Evolutionary conservation across 2,113 vertebrate genomes (phyloP), one percentile per base, ranked within the genome.

Genomic region (Crotophaga sulcirostris): DNA sequence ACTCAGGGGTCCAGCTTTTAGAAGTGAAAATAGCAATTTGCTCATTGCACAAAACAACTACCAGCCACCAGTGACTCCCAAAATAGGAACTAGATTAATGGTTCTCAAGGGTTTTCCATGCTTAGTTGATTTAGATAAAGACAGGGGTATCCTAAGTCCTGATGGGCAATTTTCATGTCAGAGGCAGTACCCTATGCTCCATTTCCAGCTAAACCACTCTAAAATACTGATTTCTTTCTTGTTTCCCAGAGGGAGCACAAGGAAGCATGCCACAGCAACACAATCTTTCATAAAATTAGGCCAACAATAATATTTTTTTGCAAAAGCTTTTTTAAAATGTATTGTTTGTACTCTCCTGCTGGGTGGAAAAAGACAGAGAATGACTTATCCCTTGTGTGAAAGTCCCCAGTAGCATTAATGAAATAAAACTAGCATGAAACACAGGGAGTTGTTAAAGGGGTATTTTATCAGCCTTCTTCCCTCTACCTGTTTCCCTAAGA

Each of bases 281-380:
- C 2, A 86, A 70, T 60, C 47, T 36, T 84, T 78, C 79, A 95
- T 75, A 95, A 97, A 95, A 94, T 83, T 84, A 93, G 73, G 63
- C 84, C 92, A 97, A 95, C 70, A 84, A 94, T 84, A 97, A 93
- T 83, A 89, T 73, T 89, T 85, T 87, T 42, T 79, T 74, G 34
- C 44, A 18, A 54, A 74, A 44, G 54, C 34, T 91, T 93, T 78
- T 96, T 96, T 93, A 95, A 56, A 87, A 52, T 87, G 38, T 29
- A 95, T 96, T 95, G 49, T 97, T 97, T 49, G 20, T 77, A 58
- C 77, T 90, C 49, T 73, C 28, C 64, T 4, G 0, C 82, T 10
- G 47, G 81, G 74, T 49, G 67, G 84, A 95, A 84, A 77, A 90
- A 92, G 80, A 80, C 66, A 33, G 74, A 96, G 75, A 95, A 84